These are phyloP conservation scores for Ficedula albicollis DNA, from an alignment of 2,797 vertebrate species.

Conservation along the genomic window DNA sequence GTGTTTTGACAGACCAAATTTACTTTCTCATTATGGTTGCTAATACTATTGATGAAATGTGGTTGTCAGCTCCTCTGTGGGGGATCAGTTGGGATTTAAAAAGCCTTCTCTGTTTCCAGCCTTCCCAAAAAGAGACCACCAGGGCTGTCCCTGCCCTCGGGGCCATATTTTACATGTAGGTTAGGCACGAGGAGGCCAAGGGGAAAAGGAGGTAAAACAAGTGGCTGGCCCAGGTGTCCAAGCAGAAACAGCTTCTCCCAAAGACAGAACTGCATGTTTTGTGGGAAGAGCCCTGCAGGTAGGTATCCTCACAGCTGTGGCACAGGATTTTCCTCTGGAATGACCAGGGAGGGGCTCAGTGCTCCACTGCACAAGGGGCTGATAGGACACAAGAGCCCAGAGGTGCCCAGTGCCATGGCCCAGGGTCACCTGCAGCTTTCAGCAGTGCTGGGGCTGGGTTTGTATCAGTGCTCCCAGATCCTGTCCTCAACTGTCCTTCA, in stretches of 20 bases:
- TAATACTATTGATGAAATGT: background rate
- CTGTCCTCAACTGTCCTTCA: background rate
- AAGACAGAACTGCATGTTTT: background rate
- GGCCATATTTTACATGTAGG: background rate
- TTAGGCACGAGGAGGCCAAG: background rate
- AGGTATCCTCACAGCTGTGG: background rate
- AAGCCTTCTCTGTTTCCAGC: background rate
- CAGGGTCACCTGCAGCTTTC: background rate
- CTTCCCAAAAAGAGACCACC: background rate
- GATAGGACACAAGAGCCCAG: background rate
- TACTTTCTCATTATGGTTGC: slow-evolving; percentile 30
- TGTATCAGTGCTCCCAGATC: background rate
- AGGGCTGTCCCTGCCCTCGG: background rate
- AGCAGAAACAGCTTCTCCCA: background rate
- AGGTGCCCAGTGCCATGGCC: background rate
- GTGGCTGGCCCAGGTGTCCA: background rate
- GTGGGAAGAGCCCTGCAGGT: background rate
- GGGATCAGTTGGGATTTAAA: background rate
- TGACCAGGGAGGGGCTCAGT: fast-evolving
- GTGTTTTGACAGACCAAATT: slow-evolving; percentile 56
- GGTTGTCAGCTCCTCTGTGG: background rate
- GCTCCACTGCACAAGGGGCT: fast-evolving
- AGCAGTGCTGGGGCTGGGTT: background rate
- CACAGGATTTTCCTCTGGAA: background rate
- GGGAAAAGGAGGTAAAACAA: background rate